Base-by-base conservation (phyloP, 2,113 vertebrate genomes). In the Edolisoma coerulescens region DNA sequence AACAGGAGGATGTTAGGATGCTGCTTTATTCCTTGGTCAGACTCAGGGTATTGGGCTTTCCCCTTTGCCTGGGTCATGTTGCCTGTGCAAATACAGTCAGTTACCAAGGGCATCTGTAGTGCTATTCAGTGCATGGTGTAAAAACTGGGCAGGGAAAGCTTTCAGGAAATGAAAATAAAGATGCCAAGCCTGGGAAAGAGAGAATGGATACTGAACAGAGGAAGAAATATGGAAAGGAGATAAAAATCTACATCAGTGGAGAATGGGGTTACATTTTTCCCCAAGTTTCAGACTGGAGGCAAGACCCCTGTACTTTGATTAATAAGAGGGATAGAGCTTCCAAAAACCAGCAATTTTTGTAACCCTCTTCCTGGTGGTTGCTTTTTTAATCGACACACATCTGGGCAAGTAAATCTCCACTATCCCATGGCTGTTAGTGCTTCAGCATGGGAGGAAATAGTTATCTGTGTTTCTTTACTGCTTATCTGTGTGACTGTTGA, bases 401-500 rank as follows among this genome's bases (percentile, higher is more conserved):
- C 16, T 56, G n/a, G 22, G 32, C 19, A 73, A 87, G 44, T 76
- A 56, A 52, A 83, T 15, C 27, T 24, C 22, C 18, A 3, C 21
- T 37, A 22, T 27, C 33, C 15, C 16, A 17, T 24, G 22, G 27
- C 68, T 77, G 37, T 44, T 44, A 14, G 37, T 4, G 7, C 35
- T 76, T 64, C 67, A 76, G 32, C 54, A 52, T 0, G 1, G 32
- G 32, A 76, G 16, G 22, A 59, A 69, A 67, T 11, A 53, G 0
- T 12, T 44, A 7, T 15, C 26, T 16, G 3, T 50, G 39, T 27
- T 77, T 69, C 42, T 49, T 63, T 33, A n/a, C 4, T 67, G 15
- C 83, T 59, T 67, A 7, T 57, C 32, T 2, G 0, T 42, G 30
- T 24, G 27, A 30, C 1, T 23, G 42, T 1, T 0, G 32, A 28